Conservation (phyloP, 2,888 invertebrate genomes). For the Prosapia bicincta region DNA sequence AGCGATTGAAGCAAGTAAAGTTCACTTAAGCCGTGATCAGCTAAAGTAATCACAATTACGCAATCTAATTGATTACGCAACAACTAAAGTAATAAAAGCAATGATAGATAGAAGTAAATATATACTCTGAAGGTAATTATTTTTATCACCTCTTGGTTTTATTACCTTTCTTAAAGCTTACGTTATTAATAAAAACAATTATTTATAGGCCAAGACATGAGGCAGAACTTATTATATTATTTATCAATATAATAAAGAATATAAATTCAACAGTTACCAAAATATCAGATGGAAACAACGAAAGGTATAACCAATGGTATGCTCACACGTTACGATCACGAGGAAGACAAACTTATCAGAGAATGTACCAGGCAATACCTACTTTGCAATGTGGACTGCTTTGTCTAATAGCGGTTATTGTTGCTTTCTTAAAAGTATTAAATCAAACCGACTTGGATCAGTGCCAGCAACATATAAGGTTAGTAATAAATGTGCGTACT, state of each 20-base stretch:
- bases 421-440: neutral
- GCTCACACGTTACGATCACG: neutral
- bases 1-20: too few relatives aligned
- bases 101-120: too few relatives aligned
- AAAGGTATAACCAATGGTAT: neutral
- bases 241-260: neutral
- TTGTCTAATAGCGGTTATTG: neutral
- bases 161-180: too few relatives aligned
- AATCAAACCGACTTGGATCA: neutral
- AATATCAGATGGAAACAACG: neutral
- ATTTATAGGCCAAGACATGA: constrained; percentile 6
- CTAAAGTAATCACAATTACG: too few relatives aligned
- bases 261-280: neutral
- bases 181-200: too few relatives aligned
- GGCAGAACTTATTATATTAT: neutral
- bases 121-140: too few relatives aligned
- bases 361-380: constrained; percentile 4
- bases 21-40: too few relatives aligned
- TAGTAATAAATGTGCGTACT: neutral
- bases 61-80: too few relatives aligned
- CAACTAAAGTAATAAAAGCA: too few relatives aligned
- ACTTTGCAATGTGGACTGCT: constrained; percentile 5
- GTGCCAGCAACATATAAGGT: neutral
- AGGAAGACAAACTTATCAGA: neutral
- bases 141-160: too few relatives aligned